Evolutionary conservation across 64 coral and sea anemone genomes (phyloP).

Genomic region (Exaiptasia diaphana): DNA sequence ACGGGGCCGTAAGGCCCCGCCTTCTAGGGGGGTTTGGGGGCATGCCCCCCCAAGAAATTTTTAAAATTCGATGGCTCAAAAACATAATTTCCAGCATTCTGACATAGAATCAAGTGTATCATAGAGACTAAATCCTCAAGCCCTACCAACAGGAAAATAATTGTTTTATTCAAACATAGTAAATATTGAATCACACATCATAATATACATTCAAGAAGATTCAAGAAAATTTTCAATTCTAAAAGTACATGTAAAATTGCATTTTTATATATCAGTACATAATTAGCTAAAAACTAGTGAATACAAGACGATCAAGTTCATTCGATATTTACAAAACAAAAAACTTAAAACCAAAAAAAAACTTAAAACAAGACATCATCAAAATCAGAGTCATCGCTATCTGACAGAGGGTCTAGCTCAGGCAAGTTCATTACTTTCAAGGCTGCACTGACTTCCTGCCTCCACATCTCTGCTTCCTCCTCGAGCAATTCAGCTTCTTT

Average conservation of each 20-base stretch:
- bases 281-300: no score
- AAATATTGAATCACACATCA: not conserved
- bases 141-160: not conserved
- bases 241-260: no score
- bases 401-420: conserved; percentile 8
- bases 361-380: not conserved
- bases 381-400: conserved; percentile 12
- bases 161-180: not conserved
- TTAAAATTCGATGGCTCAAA: not conserved
- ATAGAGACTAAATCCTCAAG: not conserved
- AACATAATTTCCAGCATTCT: conserved; percentile 16
- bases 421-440: conserved; percentile 24
- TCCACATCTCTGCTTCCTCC: conserved; percentile 10
- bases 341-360: not conserved
- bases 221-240: no score
- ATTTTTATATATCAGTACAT: not conserved
- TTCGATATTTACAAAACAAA: not conserved
- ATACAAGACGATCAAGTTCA: not conserved
- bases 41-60: not conserved
- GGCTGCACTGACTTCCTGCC: conserved; percentile 8
- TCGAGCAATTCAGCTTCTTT: not conserved
- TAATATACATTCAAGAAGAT: not conserved
- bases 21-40: not conserved
- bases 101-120: not conserved
- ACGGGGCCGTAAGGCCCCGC: not conserved